Evolutionary conservation across 1,140 invertebrate genomes (phyloP).

Genomic region (Cherax destructor): DNA sequence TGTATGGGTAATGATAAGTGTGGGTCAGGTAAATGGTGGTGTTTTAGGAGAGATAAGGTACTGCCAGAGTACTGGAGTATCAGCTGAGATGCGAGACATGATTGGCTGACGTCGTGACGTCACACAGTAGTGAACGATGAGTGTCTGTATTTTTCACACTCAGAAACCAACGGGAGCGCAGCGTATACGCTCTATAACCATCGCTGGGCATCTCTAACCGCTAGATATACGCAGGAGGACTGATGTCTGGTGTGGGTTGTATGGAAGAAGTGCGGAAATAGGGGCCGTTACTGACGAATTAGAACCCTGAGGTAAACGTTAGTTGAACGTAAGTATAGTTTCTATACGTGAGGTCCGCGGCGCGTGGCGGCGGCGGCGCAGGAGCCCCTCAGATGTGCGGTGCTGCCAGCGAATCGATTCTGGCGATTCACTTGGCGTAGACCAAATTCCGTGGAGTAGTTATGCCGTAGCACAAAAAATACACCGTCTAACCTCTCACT

Average conservation of each 20-base stretch:
- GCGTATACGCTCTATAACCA: too few species aligned
- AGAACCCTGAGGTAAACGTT: slow-evolving; percentile 33
- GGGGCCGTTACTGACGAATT: background rate
- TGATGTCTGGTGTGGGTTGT: too few species aligned
- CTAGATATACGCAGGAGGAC: too few species aligned
- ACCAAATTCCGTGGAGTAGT: slow-evolving; percentile 62
- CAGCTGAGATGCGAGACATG: slow-evolving; percentile 31
- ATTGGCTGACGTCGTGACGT: slow-evolving; percentile 55
- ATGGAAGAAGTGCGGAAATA: too few species aligned
- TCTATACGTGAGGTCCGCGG: slow-evolving; percentile 33
- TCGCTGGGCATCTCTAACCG: too few species aligned
- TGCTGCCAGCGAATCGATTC: slow-evolving; percentile 65
- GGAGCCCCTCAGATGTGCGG: slow-evolving; percentile 57
- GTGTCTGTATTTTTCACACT: slow-evolving; percentile 37
- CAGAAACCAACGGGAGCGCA: too few species aligned
- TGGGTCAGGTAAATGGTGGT: too few species aligned
- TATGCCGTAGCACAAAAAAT: slow-evolving; percentile 62
- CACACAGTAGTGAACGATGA: slow-evolving; percentile 47
- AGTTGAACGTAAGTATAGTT: slow-evolving; percentile 36
- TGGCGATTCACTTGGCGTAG: slow-evolving; percentile 64
- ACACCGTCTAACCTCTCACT: slow-evolving; percentile 46
- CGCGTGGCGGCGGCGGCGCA: slow-evolving; percentile 6
- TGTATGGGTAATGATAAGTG: too few species aligned
- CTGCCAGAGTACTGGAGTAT: slow-evolving; percentile 28
- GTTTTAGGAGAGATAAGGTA: too few species aligned